phyloP scores from a whole-genome alignment of 2,888 invertebrate species.

The Pachydiplax longipennis region DNA sequence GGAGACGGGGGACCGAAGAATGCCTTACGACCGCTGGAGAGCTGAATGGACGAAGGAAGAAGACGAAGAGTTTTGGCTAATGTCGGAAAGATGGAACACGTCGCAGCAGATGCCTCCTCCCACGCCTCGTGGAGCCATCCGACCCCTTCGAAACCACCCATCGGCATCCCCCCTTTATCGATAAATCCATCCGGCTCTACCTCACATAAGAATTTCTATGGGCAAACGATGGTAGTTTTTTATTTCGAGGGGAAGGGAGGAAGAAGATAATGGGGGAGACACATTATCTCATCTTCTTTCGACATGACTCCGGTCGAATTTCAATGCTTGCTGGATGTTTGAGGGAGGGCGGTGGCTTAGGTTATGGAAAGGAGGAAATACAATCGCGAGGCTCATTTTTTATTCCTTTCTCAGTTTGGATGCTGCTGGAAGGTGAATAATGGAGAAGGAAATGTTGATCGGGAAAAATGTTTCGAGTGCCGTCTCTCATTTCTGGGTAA shows the following conservation, averaged over 20 bases:
- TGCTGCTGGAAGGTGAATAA: not conserved
- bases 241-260: not conserved
- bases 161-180: not conserved
- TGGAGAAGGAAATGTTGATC: not conserved
- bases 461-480: not conserved
- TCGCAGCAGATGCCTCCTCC: slow-evolving; percentile 24
- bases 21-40: not conserved
- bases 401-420: not conserved
- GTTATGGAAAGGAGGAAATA: not conserved
- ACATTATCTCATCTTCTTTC: not conserved
- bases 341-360: not conserved
- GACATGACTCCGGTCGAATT: slow-evolving; percentile 1
- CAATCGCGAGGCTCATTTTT: not conserved
- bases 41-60: not conserved
- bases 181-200: slow-evolving; percentile 25
- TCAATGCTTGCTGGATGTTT: not conserved
- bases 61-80: not conserved
- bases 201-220: slow-evolving; percentile 42
- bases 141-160: not conserved
- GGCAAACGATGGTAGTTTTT: slow-evolving; percentile 2
- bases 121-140: slow-evolving; percentile 2
- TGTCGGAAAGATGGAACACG: slow-evolving; percentile 19
- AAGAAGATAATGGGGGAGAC: not conserved
- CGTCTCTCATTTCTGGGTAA: not conserved
- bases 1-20: not conserved